Conservation (phyloP, 2,113 vertebrate genomes). For the Fregata magnificens region DNA sequence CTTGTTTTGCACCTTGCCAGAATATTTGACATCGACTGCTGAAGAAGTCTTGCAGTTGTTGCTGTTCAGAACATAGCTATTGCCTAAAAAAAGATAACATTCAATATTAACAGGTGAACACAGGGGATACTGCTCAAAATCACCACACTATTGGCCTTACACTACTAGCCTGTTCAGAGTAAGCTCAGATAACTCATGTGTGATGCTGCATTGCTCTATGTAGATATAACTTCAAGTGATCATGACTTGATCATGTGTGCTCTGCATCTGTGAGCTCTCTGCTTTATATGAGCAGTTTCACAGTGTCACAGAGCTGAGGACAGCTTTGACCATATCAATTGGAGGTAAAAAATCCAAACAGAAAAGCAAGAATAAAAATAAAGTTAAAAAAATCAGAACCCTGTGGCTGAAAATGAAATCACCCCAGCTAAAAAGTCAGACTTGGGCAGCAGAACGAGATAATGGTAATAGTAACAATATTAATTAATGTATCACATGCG, state of each 20-base stretch:
- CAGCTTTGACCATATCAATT: not conserved
- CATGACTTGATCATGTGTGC: too few relatives aligned
- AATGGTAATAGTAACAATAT: not conserved
- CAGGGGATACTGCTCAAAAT: not conserved
- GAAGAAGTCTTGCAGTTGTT: not conserved
- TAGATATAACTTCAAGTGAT: too few relatives aligned
- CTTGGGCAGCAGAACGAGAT: not conserved
- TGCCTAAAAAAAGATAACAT: not conserved
- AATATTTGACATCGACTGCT: not conserved
- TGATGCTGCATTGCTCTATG: not conserved
- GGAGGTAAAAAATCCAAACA: not conserved
- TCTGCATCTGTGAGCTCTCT: not conserved
- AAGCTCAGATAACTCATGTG: not conserved
- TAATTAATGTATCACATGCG: not conserved
- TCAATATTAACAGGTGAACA: not conserved
- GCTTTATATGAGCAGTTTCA: too few relatives aligned
- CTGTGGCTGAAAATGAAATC: not conserved
- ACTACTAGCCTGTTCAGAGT: not conserved
- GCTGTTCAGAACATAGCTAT: not conserved
- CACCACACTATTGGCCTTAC: not conserved
- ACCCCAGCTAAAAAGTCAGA: not conserved
- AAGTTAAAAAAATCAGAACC: not conserved
- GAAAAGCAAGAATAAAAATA: not conserved
- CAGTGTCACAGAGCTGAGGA: too few relatives aligned
- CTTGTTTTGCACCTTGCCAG: not conserved